These are phyloP conservation scores for Euborellia annulipes DNA, from an alignment of 1,140 invertebrate genomes.

Conservation along the genomic window DNA sequence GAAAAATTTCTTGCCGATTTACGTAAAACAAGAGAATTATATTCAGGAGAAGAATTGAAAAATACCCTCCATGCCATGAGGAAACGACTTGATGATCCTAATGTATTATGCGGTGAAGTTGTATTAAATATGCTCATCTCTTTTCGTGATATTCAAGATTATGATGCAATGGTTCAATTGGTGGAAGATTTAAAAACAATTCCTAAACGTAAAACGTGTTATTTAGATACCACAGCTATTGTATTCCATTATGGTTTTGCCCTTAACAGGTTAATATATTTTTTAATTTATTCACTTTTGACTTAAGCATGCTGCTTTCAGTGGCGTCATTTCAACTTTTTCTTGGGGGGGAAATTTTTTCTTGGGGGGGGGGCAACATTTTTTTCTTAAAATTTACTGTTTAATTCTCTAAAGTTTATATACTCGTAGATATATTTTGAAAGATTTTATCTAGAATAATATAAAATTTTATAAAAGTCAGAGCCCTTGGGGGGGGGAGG, in stretches of 20 bases:
- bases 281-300: constrained; percentile 6
- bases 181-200: constrained; percentile 91
- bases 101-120: constrained; percentile 87
- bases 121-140: constrained; percentile 84
- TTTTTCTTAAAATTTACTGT: too few species aligned
- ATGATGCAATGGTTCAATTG: constrained; percentile 94
- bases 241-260: constrained; percentile 93
- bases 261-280: constrained; percentile 58
- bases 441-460: too few species aligned
- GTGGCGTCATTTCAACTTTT: too few species aligned
- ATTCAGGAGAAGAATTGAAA: constrained; percentile 71
- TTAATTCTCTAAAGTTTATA: too few species aligned
- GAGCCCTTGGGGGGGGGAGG: too few species aligned
- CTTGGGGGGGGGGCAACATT: too few species aligned
- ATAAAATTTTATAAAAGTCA: too few species aligned
- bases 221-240: constrained; percentile 78
- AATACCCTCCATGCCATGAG: constrained; percentile 79
- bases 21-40: constrained; percentile 77
- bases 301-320: too few species aligned
- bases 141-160: constrained; percentile 83
- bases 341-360: too few species aligned
- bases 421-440: too few species aligned
- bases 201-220: constrained; percentile 68
- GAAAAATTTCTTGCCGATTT: constrained; percentile 95
- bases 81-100: constrained; percentile 87